Evolutionary conservation across 2,888 invertebrate genomes (phyloP).

Genomic region (Hirtodrosophila cameraria): DNA sequence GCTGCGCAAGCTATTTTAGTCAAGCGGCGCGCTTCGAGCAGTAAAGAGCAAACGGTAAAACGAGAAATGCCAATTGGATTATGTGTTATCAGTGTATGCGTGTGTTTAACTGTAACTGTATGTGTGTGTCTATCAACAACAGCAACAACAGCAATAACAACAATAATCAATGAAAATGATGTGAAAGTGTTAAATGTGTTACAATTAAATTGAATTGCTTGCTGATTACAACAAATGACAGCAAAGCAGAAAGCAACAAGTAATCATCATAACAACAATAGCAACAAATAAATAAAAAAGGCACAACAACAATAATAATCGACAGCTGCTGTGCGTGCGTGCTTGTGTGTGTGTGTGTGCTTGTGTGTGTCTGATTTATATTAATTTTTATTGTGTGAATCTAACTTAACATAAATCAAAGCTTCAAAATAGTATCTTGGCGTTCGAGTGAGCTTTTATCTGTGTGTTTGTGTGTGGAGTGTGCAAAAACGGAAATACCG

Average conservation of each 20-base stretch:
- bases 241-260: constrained; percentile 49
- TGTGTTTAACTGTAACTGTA: constrained; percentile 4
- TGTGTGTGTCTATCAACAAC: constrained; percentile 12
- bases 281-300: constrained; percentile 27
- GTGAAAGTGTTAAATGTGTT: constrained; percentile 76
- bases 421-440: constrained; percentile 39
- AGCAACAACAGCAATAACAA: constrained; percentile 21
- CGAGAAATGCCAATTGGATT: constrained; percentile 52
- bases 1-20: constrained; percentile 61
- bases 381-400: constrained; percentile 39
- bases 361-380: constrained; percentile 36
- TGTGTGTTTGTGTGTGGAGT: constrained; percentile 46
- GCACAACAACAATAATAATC: constrained; percentile 28
- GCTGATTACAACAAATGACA: constrained; percentile 74
- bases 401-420: constrained; percentile 59
- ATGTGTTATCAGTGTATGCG: constrained; percentile 24
- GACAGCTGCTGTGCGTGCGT: constrained; percentile 18
- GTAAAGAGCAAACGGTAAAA: constrained; percentile 64
- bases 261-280: constrained; percentile 54
- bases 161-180: constrained; percentile 55
- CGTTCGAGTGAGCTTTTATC: constrained; percentile 42
- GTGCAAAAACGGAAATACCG: constrained; percentile 67
- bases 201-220: constrained; percentile 70
- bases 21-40: constrained; percentile 78
- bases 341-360: constrained; percentile 13